phyloP scores from a whole-genome alignment of 1,140 invertebrate genomes.

The Teleogryllus occipitalis region DNA sequence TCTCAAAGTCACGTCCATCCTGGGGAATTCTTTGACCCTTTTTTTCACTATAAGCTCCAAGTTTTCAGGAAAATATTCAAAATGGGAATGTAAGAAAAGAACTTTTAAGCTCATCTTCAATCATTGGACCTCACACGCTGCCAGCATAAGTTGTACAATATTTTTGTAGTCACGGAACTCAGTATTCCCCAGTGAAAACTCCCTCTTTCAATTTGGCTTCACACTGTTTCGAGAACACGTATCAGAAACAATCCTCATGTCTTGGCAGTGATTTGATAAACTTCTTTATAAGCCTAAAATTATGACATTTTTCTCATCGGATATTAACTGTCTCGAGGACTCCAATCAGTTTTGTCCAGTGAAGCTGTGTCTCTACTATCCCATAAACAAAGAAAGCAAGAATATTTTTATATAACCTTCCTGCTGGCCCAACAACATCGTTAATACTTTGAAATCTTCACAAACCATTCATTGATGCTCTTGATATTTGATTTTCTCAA shows the following conservation, averaged over 20 bases:
- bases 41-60: slow-evolving; percentile 22
- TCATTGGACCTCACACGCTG: slow-evolving; percentile 29
- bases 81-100: slow-evolving; percentile 26
- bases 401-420: slow-evolving; percentile 33
- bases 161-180: neutral
- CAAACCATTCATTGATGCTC: slow-evolving; percentile 26
- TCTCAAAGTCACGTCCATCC: slow-evolving; percentile 19
- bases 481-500: slow-evolving; percentile 23
- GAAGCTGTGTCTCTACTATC: slow-evolving; percentile 31
- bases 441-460: slow-evolving; percentile 30
- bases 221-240: slow-evolving; percentile 30
- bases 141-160: slow-evolving; percentile 14
- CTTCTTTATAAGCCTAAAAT: slow-evolving; percentile 33
- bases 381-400: no score
- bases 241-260: slow-evolving; percentile 30
- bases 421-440: slow-evolving; percentile 31
- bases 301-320: slow-evolving; percentile 17
- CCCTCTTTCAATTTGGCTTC: slow-evolving; percentile 32
- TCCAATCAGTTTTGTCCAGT: slow-evolving; percentile 27
- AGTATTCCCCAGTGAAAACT: slow-evolving; percentile 28
- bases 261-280: slow-evolving; percentile 32
- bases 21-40: slow-evolving; percentile 18
- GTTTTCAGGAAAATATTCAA: slow-evolving; percentile 22
- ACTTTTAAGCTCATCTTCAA: slow-evolving; percentile 31
- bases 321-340: neutral